Conservation (phyloP, 1,140 invertebrate species). For the Drosophila chauvacae region DNA sequence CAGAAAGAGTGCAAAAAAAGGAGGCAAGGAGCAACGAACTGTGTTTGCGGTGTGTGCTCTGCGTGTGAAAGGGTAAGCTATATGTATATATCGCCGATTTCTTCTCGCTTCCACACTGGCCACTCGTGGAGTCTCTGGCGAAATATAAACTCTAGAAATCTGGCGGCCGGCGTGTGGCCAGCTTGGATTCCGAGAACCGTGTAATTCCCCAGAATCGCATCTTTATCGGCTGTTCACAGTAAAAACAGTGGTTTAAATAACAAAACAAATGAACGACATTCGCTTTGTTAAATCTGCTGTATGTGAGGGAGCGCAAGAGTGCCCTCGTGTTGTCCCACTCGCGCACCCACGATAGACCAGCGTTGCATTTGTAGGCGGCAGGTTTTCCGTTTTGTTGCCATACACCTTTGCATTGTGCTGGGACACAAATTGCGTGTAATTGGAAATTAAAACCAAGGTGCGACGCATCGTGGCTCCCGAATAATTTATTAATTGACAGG, state of each 20-base stretch:
- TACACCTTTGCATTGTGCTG: conserved; percentile 1
- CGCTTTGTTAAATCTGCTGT: conserved; percentile 52
- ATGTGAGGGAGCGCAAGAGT: conserved; percentile 25
- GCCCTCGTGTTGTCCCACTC: conserved; percentile 55
- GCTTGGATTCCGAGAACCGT: conserved; percentile 12
- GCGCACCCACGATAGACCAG: conserved; percentile 11
- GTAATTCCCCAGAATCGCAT: neutral
- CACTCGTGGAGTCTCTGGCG: conserved; percentile 2
- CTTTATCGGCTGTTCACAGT: neutral
- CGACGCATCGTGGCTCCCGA: neutral
- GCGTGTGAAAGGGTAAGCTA: conserved; percentile 75
- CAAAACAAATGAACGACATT: conserved; percentile 20
- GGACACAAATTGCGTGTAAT: conserved; percentile 26
- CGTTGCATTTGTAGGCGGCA: conserved; percentile 61
- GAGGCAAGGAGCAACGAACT: conserved; percentile 80
- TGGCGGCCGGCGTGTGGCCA: conserved; percentile 6
- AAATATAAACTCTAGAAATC: conserved; percentile 2
- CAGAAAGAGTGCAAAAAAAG: conserved; percentile 77
- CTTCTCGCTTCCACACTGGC: conserved; percentile 9
- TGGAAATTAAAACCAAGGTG: conserved; percentile 10
- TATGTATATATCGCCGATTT: conserved; percentile 42
- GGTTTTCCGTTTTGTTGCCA: conserved; percentile 59
- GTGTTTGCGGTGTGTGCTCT: conserved; percentile 68
- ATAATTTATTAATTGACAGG: conserved; percentile 36
- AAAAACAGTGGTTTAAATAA: conserved; percentile 9